Base-by-base conservation (phyloP, 1,140 invertebrate genomes). In the Venustaconcha ellipsiformis region DNA sequence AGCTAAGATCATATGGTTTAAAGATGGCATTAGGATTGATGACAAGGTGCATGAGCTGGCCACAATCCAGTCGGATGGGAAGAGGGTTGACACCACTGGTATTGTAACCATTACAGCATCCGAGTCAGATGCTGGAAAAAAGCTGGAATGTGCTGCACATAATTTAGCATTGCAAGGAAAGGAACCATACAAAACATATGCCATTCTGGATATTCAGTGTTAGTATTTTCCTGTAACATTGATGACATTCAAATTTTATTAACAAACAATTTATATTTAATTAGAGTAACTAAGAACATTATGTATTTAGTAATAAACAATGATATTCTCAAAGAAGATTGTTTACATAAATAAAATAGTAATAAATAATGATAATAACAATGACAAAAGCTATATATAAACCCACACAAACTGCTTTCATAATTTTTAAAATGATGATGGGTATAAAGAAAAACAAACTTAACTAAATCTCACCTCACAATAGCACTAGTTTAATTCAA, bases 51-150 rank as follows among this genome's bases (percentile, higher is more conserved):
- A 75, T 56, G 74, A 78, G 56, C 66, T 76, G 12, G 76, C 78
- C 37, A 78, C 76, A 26, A 56, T 78, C 13, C 76, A 82, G 67
- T 60, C 72, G 14, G 74, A 81, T 55, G 93, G 95, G 94, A 92
- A 93, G 92, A 71, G 79, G 48, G 76, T 83, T 20, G 82, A 88
- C 17, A 95, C 96, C 18, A 93, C 95, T 18, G 90, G 97, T 72
- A 95, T 94, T 85, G 91, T 98, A 81, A 94, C 94, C 64, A 80
- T 90, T 37, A 87, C 85, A 15, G 96, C 96, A 5, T 94, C 93
- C 75, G 95, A 95, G 89, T 92, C 94, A 37, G 95, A 97, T 89
- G 94, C 97, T 89, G 97, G 96, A 82, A 95, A 95, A 79, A 95
- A 94, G 20, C 95, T 97, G 82, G 96, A 95, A 20, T 98, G 97